phyloP scores from a whole-genome alignment of 1,140 invertebrate species.

The Heterodera carotae region DNA sequence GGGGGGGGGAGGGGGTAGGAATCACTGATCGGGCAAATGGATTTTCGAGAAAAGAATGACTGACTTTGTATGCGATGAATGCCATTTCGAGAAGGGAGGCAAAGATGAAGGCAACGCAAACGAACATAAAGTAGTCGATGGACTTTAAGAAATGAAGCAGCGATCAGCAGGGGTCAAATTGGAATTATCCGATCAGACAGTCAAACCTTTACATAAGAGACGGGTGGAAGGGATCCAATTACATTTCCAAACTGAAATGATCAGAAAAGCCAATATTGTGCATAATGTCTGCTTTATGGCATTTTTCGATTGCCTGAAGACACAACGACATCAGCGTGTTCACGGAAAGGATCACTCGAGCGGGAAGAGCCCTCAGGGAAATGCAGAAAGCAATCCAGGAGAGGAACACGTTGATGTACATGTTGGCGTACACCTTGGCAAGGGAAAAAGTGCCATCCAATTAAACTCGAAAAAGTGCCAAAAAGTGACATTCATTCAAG shows the following conservation, averaged over 20 bases:
- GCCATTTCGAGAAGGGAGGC: slow-evolving; percentile 62
- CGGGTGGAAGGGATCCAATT: slow-evolving; percentile 62
- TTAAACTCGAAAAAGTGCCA: no score
- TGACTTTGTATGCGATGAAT: slow-evolving; percentile 64
- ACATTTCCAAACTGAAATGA: slow-evolving; percentile 60
- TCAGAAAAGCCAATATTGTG: not conserved
- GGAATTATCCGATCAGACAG: not conserved
- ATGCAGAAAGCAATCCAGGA: slow-evolving; percentile 65
- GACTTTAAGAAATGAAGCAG: slow-evolving; percentile 35
- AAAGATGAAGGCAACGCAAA: slow-evolving; percentile 64
- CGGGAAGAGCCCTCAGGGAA: slow-evolving; percentile 62
- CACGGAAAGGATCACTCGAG: slow-evolving; percentile 61
- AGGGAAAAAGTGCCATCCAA: not conserved
- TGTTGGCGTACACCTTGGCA: slow-evolving; percentile 56
- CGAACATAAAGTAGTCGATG: slow-evolving; percentile 64
- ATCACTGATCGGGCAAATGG: no score
- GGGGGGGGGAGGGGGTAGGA: no score
- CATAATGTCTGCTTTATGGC: no score
- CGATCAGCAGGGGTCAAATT: not conserved
- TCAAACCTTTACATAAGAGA: slow-evolving; percentile 62
- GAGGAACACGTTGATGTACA: slow-evolving; percentile 61
- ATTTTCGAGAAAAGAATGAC: no score
- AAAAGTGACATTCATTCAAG: not conserved
- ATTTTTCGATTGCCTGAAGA: slow-evolving; percentile 48
- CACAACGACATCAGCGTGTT: slow-evolving; percentile 65